phyloP scores from a whole-genome alignment of 2,888 invertebrate genomes.

The Lithosia quadra region DNA sequence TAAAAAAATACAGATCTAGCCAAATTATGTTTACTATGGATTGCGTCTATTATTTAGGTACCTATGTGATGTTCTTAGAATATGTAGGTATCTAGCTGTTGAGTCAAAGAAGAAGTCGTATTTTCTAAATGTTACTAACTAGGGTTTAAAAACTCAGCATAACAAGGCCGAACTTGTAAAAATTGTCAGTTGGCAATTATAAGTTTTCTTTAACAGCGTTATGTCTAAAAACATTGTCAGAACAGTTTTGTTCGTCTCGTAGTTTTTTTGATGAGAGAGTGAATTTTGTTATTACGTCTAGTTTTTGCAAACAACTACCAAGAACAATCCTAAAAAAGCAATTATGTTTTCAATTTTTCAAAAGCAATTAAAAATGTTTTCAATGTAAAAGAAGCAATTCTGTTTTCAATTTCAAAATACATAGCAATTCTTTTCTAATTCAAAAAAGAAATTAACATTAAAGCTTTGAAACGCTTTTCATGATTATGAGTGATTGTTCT shows the following conservation, averaged over 20 bases:
- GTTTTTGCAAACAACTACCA: not conserved
- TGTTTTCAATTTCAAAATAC: not conserved
- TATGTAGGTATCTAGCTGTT: too few species aligned
- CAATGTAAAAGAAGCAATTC: not conserved
- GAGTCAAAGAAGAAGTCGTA: too few species aligned
- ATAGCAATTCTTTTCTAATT: not conserved
- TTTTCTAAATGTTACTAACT: not conserved
- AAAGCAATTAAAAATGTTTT: slow-evolving; percentile 3
- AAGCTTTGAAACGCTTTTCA: not conserved
- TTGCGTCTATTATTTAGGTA: too few species aligned
- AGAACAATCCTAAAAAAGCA: not conserved
- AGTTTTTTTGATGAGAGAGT: not conserved
- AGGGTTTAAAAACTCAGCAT: not conserved
- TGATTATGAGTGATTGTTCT: not conserved
- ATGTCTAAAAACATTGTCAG: not conserved
- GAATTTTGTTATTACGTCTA: not conserved
- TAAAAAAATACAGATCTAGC: too few species aligned
- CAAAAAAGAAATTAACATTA: not conserved
- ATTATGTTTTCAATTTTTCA: not conserved
- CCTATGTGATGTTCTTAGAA: too few species aligned
- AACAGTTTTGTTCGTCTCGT: not conserved
- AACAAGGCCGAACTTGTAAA: not conserved
- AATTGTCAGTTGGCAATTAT: not conserved
- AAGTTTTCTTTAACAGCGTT: slow-evolving; percentile 1
- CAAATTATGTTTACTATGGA: too few species aligned